Evolutionary conservation across 2,797 vertebrate genomes (phyloP).

Genomic region (Rhinichthys osculus): DNA sequence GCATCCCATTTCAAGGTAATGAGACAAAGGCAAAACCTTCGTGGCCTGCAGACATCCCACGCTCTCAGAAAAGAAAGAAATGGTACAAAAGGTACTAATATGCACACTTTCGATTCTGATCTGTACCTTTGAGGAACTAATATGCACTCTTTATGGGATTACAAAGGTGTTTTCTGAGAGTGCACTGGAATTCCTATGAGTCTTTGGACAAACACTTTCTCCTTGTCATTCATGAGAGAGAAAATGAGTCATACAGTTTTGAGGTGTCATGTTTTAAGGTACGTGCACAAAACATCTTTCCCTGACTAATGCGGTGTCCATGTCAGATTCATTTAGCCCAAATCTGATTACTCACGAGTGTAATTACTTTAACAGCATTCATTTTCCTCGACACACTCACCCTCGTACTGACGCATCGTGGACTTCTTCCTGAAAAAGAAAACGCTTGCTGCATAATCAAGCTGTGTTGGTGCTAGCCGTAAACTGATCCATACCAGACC

Average conservation of each 20-base stretch:
- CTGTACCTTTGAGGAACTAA: neutral
- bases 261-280: constrained; percentile 12
- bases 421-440: constrained; percentile 52
- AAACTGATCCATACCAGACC: constrained; percentile 66
- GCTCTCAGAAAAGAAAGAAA: neutral
- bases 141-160: neutral
- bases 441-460: constrained; percentile 66
- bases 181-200: neutral
- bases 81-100: neutral
- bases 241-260: neutral
- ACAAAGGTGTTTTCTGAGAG: neutral
- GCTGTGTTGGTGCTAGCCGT: constrained; percentile 63
- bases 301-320: constrained; percentile 26
- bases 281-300: constrained; percentile 3
- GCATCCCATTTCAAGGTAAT: neutral
- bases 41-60: too few species aligned
- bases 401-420: constrained; percentile 32
- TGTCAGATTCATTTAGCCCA: constrained; percentile 59
- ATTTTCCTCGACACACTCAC: constrained; percentile 30
- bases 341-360: constrained; percentile 56
- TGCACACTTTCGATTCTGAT: neutral
- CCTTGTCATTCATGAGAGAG: neutral
- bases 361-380: constrained; percentile 57
- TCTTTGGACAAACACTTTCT: neutral
- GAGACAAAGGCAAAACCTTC: neutral